Evolutionary conservation across 2,888 invertebrate species (phyloP).

Genomic region (Cephus sareptanus): DNA sequence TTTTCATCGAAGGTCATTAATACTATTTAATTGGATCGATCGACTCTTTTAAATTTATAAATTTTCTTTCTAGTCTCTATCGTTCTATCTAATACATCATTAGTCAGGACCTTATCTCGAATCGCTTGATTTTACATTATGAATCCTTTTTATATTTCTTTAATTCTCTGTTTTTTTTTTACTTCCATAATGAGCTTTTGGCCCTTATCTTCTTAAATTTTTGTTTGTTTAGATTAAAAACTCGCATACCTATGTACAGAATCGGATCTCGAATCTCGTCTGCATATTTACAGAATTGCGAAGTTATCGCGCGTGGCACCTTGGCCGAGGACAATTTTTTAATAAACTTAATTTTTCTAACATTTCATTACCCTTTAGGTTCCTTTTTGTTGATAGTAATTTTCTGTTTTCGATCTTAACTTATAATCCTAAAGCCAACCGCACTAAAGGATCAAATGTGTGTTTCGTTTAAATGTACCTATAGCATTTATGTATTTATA

Average conservation of each 20-base stretch:
- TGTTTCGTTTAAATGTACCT: too few relatives aligned
- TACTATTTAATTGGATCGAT: neutral
- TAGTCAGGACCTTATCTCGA: neutral
- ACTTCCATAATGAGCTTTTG: neutral
- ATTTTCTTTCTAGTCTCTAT: neutral
- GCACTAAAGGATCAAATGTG: neutral
- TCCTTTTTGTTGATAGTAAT: neutral
- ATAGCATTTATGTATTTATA: too few relatives aligned
- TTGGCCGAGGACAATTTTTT: neutral
- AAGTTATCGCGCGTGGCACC: neutral
- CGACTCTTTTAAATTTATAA: neutral
- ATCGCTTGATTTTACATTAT: neutral
- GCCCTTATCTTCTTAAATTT: neutral
- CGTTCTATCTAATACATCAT: neutral
- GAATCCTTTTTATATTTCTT: neutral
- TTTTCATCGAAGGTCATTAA: neutral
- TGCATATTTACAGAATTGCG: neutral
- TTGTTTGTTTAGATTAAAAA: neutral
- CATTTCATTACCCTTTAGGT: neutral
- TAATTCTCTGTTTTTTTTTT: neutral
- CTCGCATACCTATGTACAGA: neutral
- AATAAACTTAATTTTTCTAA: neutral
- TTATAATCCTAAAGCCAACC: neutral
- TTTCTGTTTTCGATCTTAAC: neutral
- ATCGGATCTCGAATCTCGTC: neutral